Evolutionary conservation across 2,113 vertebrate species (phyloP), one percentile per base, ranked within the genome.

Genomic region (western clawed frog (Xenopus tropicalis)): DNA sequence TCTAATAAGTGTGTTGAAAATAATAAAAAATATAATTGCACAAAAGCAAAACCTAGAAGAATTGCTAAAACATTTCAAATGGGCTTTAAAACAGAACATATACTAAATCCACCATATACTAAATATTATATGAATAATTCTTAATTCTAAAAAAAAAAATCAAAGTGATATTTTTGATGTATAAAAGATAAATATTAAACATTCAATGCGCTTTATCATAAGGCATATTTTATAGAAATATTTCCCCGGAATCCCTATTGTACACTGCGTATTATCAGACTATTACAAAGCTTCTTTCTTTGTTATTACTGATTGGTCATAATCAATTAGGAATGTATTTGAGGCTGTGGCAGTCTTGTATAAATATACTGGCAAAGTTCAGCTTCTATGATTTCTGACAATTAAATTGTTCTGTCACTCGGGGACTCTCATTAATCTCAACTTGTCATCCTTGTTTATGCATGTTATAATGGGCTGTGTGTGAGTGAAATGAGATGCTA

Each of bases 361-460:
- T 90, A 96, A 95, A 95, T 93, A 95, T 83, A 88, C 90, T 91
- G 87, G 88, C 88, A 91, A 92, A 93, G 91, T 95, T 97, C 93
- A 94, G 78, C 89, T 88, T 87, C 87, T 93, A 92, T 92, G 90
- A 95, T 90, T 92, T 92, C 83, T 95, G 94, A 98, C 95, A 95
- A 94, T 96, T 96, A 95, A 94, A 95, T 94, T 93, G 94, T 91
- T 90, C 91, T 93, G 93, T 95, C 94, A 95, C 91, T 92, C 88
- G 86, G 88, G 92, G 90, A 88, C 90, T 87, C 91, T 93, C 94
- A 97, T 98, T 97, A 97, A 97, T 98, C 95, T 98, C 94, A 92
- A 94, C 95, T 96, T 98, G 96, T 98, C 96, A 95, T 93, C 88
- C 88, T 89, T 97, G 94, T 95, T 97, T 98, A 95, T 93, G 89